These are phyloP conservation scores for Tragopan temminckii DNA, from an alignment of 2,797 vertebrate genomes.

Conservation along the genomic window DNA sequence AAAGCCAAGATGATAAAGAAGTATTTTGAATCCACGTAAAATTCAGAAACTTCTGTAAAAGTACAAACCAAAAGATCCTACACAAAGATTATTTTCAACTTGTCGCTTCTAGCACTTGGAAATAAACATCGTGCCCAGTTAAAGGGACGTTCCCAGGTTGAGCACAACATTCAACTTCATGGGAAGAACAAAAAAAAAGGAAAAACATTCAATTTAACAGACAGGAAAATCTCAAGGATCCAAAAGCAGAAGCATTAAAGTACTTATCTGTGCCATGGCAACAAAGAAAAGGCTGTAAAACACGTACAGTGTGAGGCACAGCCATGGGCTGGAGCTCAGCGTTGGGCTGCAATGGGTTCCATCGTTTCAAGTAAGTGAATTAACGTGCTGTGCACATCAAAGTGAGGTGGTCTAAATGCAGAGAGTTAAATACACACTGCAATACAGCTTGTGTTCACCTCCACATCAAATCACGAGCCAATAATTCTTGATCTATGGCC, in stretches of 20 bases:
- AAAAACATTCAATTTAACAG: neutral
- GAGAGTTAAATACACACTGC: neutral
- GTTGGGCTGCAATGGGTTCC: neutral
- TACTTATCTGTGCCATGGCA: conserved; percentile 50
- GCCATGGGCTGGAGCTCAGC: conserved; percentile 1
- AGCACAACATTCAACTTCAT: neutral
- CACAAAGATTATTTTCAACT: neutral
- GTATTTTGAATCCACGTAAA: neutral
- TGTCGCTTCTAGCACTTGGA: neutral
- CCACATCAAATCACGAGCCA: neutral
- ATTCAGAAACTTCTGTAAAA: conserved; percentile 25
- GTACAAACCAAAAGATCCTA: conserved; percentile 16
- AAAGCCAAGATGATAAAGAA: conserved; percentile 27
- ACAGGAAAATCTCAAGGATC: conserved; percentile 15
- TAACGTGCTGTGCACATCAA: neutral
- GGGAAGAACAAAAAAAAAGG: accelerated
- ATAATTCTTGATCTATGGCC: neutral
- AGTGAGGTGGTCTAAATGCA: neutral
- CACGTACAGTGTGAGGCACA: conserved; percentile 62
- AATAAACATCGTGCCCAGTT: neutral
- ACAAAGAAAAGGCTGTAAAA: conserved; percentile 56
- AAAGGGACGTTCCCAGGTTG: neutral
- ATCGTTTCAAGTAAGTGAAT: neutral
- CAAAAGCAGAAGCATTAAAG: neutral
- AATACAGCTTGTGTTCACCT: neutral